Percentiles rank a stretch among this genome's conserved stretches.
phyloP scores from a whole-genome alignment of 2,113 vertebrate genomes.

The Trematomus loennbergii region DNA sequence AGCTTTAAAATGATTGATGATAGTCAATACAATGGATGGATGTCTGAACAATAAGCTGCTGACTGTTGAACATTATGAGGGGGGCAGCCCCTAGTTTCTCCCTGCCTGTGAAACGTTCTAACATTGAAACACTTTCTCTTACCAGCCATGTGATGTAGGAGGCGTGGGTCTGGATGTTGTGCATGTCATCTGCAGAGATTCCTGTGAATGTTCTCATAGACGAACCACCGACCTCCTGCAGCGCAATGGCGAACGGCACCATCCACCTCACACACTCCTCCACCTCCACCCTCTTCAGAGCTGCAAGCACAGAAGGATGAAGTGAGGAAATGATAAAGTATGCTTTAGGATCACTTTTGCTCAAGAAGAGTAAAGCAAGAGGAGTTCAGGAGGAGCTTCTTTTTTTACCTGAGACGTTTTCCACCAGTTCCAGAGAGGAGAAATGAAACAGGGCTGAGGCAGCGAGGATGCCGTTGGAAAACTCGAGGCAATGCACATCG shows the following conservation, averaged over 20 bases:
- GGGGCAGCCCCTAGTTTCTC: too few species aligned
- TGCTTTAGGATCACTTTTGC: not conserved
- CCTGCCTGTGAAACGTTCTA: too few species aligned
- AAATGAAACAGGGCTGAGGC: constrained; percentile 97
- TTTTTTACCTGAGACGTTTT: constrained; percentile 92
- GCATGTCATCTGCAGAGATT: constrained; percentile 88
- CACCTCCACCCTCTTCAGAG: constrained; percentile 90
- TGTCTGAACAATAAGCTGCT: too few species aligned
- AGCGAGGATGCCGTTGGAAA: constrained; percentile 90
- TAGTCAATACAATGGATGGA: too few species aligned
- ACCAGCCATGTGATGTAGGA: constrained; percentile 93
- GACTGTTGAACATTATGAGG: too few species aligned
- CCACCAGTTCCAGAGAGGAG: constrained; percentile 92
- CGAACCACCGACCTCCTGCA: constrained; percentile 88
- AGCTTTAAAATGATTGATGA: too few species aligned
- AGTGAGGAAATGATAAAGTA: not conserved
- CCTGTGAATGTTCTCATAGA: constrained; percentile 89
- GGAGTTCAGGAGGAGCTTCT: not conserved
- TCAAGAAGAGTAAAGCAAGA: not conserved
- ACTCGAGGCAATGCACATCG: constrained; percentile 91
- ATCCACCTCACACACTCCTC: constrained; percentile 94
- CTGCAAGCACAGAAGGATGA: constrained; percentile 71
- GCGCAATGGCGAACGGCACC: constrained; percentile 93
- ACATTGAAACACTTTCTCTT: constrained; percentile 3
- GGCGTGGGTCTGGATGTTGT: constrained; percentile 95